Conservation (phyloP, 2,888 invertebrate genomes). For the Spodoptera picta region DNA sequence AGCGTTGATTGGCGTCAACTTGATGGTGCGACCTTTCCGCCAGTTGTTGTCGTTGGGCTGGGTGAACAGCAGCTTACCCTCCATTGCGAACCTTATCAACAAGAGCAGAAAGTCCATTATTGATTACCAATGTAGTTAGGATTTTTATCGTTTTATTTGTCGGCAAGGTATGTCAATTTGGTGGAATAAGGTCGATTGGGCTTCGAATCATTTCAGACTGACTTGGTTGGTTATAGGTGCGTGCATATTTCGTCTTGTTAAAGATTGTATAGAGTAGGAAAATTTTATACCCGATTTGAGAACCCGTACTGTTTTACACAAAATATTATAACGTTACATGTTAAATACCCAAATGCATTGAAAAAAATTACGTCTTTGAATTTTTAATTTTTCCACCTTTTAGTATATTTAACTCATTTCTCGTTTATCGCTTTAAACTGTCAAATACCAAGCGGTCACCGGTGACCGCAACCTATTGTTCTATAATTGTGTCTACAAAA, state of each 20-base stretch:
- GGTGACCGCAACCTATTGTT: too few relatives aligned
- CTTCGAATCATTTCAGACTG: slow-evolving; percentile 42
- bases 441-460: too few relatives aligned
- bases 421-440: background rate
- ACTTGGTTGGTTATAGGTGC: slow-evolving; percentile 29
- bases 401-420: background rate
- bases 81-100: slow-evolving; percentile 92
- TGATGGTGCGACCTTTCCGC: slow-evolving; percentile 96
- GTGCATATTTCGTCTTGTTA: slow-evolving; percentile 44
- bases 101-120: slow-evolving; percentile 54
- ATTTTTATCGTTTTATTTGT: slow-evolving; percentile 48
- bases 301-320: background rate
- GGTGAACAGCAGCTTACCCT: slow-evolving; percentile 95
- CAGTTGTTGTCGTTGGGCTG: slow-evolving; percentile 97
- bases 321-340: slow-evolving; percentile 11
- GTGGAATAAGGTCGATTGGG: slow-evolving; percentile 53
- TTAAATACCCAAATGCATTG: too few relatives aligned
- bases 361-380: too few relatives aligned
- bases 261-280: slow-evolving; percentile 17
- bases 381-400: too few relatives aligned
- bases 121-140: slow-evolving; percentile 28
- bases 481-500: too few relatives aligned
- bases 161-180: slow-evolving; percentile 47
- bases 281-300: too few relatives aligned
- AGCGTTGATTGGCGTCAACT: slow-evolving; percentile 95